These are phyloP conservation scores for Eupeodes luniger DNA, from an alignment of 2,888 invertebrate genomes.

Conservation along the genomic window DNA sequence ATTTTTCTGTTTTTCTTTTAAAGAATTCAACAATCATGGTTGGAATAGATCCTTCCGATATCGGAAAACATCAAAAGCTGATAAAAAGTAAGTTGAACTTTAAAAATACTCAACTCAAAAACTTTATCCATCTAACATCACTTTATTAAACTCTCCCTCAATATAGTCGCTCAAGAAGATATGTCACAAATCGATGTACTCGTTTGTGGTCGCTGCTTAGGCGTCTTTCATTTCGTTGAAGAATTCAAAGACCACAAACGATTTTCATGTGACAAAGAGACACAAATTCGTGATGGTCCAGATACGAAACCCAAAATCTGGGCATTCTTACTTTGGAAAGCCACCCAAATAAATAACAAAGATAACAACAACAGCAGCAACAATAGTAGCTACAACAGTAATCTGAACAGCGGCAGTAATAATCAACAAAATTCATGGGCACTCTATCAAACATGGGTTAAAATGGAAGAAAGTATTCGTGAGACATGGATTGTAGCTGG, in stretches of 20 bases:
- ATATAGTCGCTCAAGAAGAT: conserved; percentile 90
- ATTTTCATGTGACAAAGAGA: conserved; percentile 82
- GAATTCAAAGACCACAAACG: conserved; percentile 90
- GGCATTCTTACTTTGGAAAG: conserved; percentile 93
- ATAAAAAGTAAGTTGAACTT: conserved; percentile 85
- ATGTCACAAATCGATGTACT: conserved; percentile 91
- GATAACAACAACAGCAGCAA: conserved; percentile 84
- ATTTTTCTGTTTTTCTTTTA: background rate
- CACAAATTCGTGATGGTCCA: conserved; percentile 86
- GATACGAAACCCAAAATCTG: conserved; percentile 93
- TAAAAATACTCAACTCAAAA: conserved; percentile 17
- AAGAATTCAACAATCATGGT: conserved; percentile 80
- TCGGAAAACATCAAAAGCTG: conserved; percentile 87
- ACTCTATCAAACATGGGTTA: conserved; percentile 93
- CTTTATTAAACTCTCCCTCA: background rate
- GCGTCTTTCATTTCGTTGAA: conserved; percentile 91
- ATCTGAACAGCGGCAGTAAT: conserved; percentile 13
- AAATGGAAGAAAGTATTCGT: conserved; percentile 89
- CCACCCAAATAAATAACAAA: conserved; percentile 85
- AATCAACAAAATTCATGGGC: conserved; percentile 88
- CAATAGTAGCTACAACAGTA: conserved; percentile 38
- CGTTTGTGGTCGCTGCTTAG: conserved; percentile 93
- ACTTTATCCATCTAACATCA: background rate
- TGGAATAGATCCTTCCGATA: conserved; percentile 86
- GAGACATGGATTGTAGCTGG: conserved; percentile 93